Base-by-base conservation (phyloP, 1,140 invertebrate genomes). In the Holotrichia oblita region DNA sequence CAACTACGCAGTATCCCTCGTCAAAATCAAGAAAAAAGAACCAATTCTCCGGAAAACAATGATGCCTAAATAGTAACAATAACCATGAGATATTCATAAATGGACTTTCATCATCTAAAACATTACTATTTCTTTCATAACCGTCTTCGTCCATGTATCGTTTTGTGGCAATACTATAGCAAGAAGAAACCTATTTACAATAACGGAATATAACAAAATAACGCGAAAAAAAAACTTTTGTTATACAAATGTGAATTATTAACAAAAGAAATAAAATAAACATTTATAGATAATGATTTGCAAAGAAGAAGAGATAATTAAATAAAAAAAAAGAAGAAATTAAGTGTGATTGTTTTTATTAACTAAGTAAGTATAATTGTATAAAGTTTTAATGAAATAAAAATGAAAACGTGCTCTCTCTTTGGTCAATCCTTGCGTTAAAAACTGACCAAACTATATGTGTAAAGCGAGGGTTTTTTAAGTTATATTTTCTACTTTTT, bases 391-490 rank as follows among this genome's bases (percentile, higher is more conserved):
- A 64, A 69, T 69, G 61, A 69, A 69, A 69, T 24, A 27, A 69
- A 69, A 69, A 22, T 69, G 61, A 69, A 80, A 80, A 79, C 40
- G 73, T 59, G 78, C 81, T 82, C 80, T 82, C 75, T 74, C 12
- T 74, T 55, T 76, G 41, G 73, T 44, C 73, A 9, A 22, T 40
- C 20, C 24, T 76, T 55, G 14, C 55, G 48, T 55, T 55, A 55
- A 69, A 34, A 69, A 27, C 6, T 69, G 61, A 27, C 61, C 61
- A 69, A 14, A 17, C 61, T 55, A 9, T 76, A 41, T 17, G 24
- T 76, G 41, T 44, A 20, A 76, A 76, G 44, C 44, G 75, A 55
- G 75, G 75, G 75, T 76, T 42, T 41, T 41, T n/a, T 69, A 69
- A 69, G 61, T 69, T 69, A 69, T 69, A 69, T 69, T 69, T 69